Percentiles rank a stretch among this genome's conserved stretches.
These are phyloP conservation scores for Asobara japonica DNA, from an alignment of 1,140 invertebrate species.

Conservation along the genomic window DNA sequence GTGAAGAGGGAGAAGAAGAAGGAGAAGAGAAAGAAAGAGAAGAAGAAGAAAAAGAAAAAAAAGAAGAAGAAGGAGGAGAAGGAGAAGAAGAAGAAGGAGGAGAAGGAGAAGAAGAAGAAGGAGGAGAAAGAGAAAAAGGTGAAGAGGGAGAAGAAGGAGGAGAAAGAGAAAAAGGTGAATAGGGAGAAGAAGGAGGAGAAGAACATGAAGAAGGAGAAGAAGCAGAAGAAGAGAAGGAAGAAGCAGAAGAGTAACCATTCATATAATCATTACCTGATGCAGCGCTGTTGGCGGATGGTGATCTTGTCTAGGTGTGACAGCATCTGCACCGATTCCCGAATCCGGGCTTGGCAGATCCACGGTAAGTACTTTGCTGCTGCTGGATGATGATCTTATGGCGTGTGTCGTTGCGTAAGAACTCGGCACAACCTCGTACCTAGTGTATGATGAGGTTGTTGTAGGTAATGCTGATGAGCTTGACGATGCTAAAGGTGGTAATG, in stretches of 20 bases:
- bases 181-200: too few species aligned
- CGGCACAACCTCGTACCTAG: conserved; percentile 64
- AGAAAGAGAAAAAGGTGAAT: too few species aligned
- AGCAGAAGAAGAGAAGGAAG: too few species aligned
- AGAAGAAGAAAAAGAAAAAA: too few species aligned
- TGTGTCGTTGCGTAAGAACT: conserved; percentile 63
- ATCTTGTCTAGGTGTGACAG: conserved; percentile 89
- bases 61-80: too few species aligned
- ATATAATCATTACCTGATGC: conserved; percentile 81
- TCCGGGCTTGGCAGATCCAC: conserved; percentile 93
- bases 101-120: too few species aligned
- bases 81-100: too few species aligned
- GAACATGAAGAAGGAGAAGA: too few species aligned
- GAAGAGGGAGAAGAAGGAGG: too few species aligned
- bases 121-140: too few species aligned
- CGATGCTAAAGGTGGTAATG: conserved; percentile 61
- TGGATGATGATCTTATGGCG: conserved; percentile 63
- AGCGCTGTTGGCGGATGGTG: conserved; percentile 70
- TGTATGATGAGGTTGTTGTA: conserved; percentile 62
- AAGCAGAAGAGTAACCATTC: background rate
- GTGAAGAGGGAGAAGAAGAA: too few species aligned
- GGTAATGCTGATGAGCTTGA: conserved; percentile 60
- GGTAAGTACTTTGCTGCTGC: conserved; percentile 78
- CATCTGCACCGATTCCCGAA: conserved; percentile 89
- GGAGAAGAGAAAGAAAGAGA: too few species aligned